Conservation (phyloP, 2,797 vertebrate genomes). For the Acanthurus tractus region DNA sequence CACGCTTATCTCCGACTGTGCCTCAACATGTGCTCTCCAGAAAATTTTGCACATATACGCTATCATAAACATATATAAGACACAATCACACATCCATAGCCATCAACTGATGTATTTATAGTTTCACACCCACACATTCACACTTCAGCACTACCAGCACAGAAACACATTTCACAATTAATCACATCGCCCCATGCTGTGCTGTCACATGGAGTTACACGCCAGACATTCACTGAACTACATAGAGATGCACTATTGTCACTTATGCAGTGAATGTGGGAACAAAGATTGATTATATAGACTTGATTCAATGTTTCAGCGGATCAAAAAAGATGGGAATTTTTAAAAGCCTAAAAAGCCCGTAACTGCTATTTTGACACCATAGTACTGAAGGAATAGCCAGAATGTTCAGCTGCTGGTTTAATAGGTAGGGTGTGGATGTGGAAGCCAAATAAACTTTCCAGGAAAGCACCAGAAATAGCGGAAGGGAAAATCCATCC, state of each 20-base stretch:
- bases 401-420: constrained; percentile 49
- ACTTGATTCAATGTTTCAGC: constrained; percentile 3
- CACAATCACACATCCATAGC: constrained; percentile 69
- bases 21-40: constrained; percentile 74
- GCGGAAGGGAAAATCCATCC: constrained; percentile 61
- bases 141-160: constrained; percentile 70
- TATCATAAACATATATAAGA: constrained; percentile 67
- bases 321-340: constrained; percentile 10
- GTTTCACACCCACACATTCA: constrained; percentile 71
- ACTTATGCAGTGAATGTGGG: constrained; percentile 41
- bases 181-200: constrained; percentile 64
- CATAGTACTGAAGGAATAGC: constrained; percentile 25
- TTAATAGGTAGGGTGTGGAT: constrained; percentile 72
- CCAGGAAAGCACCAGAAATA: constrained; percentile 66
- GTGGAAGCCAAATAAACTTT: constrained; percentile 66
- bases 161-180: constrained; percentile 75
- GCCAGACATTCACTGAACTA: constrained; percentile 62
- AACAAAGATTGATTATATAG: constrained; percentile 42
- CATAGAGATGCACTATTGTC: constrained; percentile 57
- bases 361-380: constrained; percentile 36
- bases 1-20: constrained; percentile 78
- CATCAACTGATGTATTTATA: constrained; percentile 72
- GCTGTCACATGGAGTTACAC: constrained; percentile 73
- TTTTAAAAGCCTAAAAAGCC: not conserved
- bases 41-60: constrained; percentile 64